Evolutionary conservation across 2,113 vertebrate genomes (phyloP).

Genomic region (Ciconia stormi): DNA sequence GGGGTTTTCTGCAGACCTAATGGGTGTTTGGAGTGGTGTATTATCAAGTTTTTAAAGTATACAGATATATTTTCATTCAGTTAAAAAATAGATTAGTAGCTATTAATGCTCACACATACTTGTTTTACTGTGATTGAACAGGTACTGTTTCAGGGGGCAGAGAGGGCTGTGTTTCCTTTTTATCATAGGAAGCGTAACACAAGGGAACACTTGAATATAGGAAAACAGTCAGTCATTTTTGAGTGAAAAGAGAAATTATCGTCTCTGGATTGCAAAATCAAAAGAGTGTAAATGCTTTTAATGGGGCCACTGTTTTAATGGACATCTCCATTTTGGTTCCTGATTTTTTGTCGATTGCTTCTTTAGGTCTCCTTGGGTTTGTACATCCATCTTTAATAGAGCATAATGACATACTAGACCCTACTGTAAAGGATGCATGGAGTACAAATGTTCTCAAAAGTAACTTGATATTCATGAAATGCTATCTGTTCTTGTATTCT

Average conservation of each 20-base stretch:
- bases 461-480: not conserved
- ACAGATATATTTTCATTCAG: not conserved
- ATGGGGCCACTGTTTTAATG: not conserved
- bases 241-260: not conserved
- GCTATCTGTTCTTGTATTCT: not conserved
- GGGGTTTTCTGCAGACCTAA: not conserved
- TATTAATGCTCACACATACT: not conserved
- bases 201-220: not conserved
- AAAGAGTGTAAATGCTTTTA: not conserved
- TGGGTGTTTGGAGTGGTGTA: not conserved
- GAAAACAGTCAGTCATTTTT: not conserved
- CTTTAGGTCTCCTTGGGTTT: not conserved
- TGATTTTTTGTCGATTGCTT: not conserved
- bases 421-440: not conserved
- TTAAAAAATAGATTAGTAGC: not conserved
- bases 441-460: not conserved
- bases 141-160: not conserved
- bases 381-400: not conserved
- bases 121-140: not conserved
- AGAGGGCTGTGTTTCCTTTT: not conserved
- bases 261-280: not conserved
- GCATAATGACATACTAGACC: not conserved
- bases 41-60: not conserved
- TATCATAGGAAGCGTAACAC: not conserved
- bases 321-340: not conserved